Conservation (phyloP, 2,797 vertebrate genomes). For the Thunnus albacares region DNA sequence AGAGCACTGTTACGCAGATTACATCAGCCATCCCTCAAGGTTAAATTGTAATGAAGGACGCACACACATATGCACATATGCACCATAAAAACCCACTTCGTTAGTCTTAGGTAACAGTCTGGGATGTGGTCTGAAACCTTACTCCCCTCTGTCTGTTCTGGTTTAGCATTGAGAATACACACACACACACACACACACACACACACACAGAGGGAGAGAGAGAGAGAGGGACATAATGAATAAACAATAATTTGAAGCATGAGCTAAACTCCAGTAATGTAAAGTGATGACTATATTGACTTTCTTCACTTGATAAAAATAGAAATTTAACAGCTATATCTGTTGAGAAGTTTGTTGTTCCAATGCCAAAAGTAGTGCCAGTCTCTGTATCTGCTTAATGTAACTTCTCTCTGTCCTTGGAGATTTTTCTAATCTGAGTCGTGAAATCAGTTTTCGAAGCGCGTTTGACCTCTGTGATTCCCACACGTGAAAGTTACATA, state of each 20-base stretch:
- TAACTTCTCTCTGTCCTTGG: background rate
- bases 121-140: constrained; percentile 47
- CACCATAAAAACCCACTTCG: constrained; percentile 43
- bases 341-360: constrained; percentile 20
- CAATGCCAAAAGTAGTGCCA: background rate
- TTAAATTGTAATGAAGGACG: constrained; percentile 53
- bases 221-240: background rate
- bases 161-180: constrained; percentile 43
- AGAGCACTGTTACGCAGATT: constrained; percentile 48
- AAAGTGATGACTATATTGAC: constrained; percentile 29
- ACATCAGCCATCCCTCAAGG: constrained; percentile 60
- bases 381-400: constrained; percentile 1
- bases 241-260: constrained; percentile 25
- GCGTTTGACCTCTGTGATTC: constrained; percentile 11
- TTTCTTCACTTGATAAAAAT: constrained; percentile 5
- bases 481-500: constrained; percentile 18
- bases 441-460: constrained; percentile 52
- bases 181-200: constrained; percentile 14
- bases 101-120: constrained; percentile 44
- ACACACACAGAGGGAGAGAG: background rate
- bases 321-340: constrained; percentile 3
- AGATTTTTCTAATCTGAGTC: constrained; percentile 12
- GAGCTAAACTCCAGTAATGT: constrained; percentile 30
- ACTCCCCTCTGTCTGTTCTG: constrained; percentile 44
- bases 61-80: constrained; percentile 24